These are phyloP conservation scores for Euplexia lucipara DNA, from an alignment of 2,888 invertebrate species.

Conservation along the genomic window DNA sequence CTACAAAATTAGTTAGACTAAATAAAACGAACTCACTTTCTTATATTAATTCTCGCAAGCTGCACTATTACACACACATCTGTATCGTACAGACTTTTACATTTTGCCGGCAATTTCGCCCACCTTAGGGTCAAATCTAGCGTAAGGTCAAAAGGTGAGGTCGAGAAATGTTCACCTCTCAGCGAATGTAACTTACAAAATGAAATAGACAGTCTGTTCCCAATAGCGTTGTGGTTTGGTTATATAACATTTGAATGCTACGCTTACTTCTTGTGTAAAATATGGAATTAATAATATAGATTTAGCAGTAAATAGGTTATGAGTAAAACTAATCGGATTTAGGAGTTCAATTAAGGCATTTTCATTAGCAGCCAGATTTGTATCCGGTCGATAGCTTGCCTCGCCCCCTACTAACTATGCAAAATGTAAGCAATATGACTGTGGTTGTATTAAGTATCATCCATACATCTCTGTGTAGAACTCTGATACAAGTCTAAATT, in stretches of 20 bases:
- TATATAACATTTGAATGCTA: not conserved
- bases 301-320: not conserved
- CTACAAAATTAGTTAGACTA: not conserved
- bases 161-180: conserved; percentile 26
- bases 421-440: not conserved
- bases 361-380: not conserved
- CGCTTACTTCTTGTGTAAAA: not conserved
- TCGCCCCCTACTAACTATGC: not conserved
- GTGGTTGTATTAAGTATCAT: too few relatives aligned
- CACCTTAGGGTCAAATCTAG: conserved; percentile 19
- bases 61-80: conserved; percentile 25
- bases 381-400: not conserved
- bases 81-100: conserved; percentile 24
- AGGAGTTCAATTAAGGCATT: not conserved
- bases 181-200: conserved; percentile 28
- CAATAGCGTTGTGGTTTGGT: conserved; percentile 13
- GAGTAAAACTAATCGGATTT: conserved; percentile 5
- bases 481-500: too few relatives aligned
- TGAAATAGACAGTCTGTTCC: conserved; percentile 35
- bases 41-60: conserved; percentile 6
- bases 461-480: too few relatives aligned
- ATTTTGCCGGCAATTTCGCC: conserved; percentile 29
- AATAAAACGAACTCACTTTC: not conserved
- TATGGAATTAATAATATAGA: not conserved
- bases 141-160: conserved; percentile 51